A percentile compares a stretch with the other conserved stretches of the same genome.
Conservation (phyloP, 2,888 invertebrate species). For the Liodrosophila aerea region DNA sequence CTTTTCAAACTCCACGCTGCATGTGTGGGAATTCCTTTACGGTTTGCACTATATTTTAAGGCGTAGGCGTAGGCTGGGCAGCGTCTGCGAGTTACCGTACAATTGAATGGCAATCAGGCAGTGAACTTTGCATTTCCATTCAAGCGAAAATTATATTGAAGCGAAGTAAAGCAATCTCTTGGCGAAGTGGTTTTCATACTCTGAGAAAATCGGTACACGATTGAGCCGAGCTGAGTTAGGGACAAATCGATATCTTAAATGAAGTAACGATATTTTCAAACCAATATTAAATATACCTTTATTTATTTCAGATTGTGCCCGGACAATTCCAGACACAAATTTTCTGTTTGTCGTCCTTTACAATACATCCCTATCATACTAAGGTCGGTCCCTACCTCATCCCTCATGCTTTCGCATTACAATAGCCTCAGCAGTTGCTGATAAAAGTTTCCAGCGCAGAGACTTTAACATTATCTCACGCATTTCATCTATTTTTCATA, state of each 20-base stretch:
- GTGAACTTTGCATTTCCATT: slow-evolving; percentile 58
- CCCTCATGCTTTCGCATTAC: too few species aligned
- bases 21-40: slow-evolving; percentile 54
- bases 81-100: background rate
- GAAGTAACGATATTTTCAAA: too few species aligned
- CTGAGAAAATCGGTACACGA: background rate
- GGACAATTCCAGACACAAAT: too few species aligned
- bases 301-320: too few species aligned
- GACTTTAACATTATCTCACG: slow-evolving; percentile 47
- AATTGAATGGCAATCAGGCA: slow-evolving; percentile 1
- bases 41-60: slow-evolving; percentile 13
- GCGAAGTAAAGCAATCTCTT: slow-evolving; percentile 34
- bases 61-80: slow-evolving; percentile 7
- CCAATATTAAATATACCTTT: too few species aligned
- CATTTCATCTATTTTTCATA: slow-evolving; percentile 36
- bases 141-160: slow-evolving; percentile 60
- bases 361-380: too few species aligned
- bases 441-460: background rate
- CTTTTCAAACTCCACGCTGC: slow-evolving; percentile 64
- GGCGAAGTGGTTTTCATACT: slow-evolving; percentile 31
- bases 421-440: slow-evolving; percentile 45
- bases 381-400: too few species aligned
- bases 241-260: too few species aligned
- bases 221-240: slow-evolving; percentile 1
- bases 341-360: too few species aligned